A percentile compares a stretch with the other conserved stretches of the same genome.
Evolutionary conservation across 2,888 invertebrate genomes (phyloP).

Genomic region (Pyrrhosoma nymphula): DNA sequence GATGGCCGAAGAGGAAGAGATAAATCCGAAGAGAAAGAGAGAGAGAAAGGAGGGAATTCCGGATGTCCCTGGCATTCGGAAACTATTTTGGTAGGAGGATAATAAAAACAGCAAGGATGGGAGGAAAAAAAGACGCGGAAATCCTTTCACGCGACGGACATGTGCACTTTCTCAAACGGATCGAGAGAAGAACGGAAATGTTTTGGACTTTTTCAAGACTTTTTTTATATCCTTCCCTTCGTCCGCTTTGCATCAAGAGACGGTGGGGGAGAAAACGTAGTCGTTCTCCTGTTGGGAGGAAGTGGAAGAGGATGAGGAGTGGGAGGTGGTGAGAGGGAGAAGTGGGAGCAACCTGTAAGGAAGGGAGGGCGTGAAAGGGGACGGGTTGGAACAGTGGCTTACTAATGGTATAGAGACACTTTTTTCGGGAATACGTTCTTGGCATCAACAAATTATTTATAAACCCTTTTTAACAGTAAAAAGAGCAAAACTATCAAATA

Average conservation of each 20-base stretch:
- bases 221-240: background rate
- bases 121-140: background rate
- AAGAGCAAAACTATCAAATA: too few species aligned
- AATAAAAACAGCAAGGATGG: background rate
- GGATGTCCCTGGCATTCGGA: background rate
- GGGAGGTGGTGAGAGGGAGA: background rate
- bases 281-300: background rate
- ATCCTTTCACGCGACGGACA: background rate
- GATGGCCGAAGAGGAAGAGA: background rate
- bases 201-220: background rate
- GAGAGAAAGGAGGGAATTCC: background rate
- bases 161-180: slow-evolving; percentile 11
- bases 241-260: background rate
- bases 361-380: too few species aligned
- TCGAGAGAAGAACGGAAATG: background rate
- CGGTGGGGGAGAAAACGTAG: background rate
- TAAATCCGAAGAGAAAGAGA: background rate
- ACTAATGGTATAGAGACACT: too few species aligned
- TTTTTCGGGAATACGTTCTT: too few species aligned
- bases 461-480: too few species aligned
- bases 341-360: background rate
- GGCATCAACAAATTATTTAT: too few species aligned
- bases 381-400: too few species aligned
- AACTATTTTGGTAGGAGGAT: background rate
- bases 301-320: background rate